phyloP scores from a whole-genome alignment of 2,113 vertebrate species.

The Myiagra hebetior region DNA sequence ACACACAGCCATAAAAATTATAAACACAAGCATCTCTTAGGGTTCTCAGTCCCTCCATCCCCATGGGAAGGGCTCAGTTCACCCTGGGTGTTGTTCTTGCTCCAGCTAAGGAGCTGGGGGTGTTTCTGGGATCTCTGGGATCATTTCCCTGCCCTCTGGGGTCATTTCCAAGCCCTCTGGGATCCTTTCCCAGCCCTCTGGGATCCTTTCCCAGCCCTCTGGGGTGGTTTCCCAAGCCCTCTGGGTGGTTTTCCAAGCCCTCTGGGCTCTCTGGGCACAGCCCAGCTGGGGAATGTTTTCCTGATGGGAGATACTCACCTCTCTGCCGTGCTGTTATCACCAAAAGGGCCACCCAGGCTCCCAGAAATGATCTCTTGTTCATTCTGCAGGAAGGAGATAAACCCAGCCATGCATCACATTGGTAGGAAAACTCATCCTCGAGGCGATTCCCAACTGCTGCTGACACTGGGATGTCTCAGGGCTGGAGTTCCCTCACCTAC shows the following conservation, averaged over 20 bases:
- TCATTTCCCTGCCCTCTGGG: not conserved
- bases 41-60: not conserved
- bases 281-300: not conserved
- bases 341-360: slow-evolving; percentile 73
- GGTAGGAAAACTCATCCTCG: not conserved
- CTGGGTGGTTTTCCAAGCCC: not conserved
- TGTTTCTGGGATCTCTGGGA: not conserved
- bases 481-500: not conserved
- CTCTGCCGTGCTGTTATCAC: slow-evolving; percentile 53
- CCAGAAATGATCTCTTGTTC: slow-evolving; percentile 70
- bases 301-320: slow-evolving; percentile 68
- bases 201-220: not conserved
- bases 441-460: not conserved
- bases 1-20: not conserved
- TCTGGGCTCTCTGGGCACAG: not conserved
- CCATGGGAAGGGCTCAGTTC: not conserved
- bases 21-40: not conserved
- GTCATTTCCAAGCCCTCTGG: not conserved
- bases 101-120: not conserved
- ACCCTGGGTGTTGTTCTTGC: not conserved
- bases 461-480: not conserved
- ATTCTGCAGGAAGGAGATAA: slow-evolving; percentile 69
- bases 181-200: not conserved
- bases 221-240: not conserved
- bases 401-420: slow-evolving; percentile 1